Evolutionary conservation across 2,888 invertebrate species (phyloP), one percentile per base, ranked within the genome.

Genomic region (Theretra japonica): DNA sequence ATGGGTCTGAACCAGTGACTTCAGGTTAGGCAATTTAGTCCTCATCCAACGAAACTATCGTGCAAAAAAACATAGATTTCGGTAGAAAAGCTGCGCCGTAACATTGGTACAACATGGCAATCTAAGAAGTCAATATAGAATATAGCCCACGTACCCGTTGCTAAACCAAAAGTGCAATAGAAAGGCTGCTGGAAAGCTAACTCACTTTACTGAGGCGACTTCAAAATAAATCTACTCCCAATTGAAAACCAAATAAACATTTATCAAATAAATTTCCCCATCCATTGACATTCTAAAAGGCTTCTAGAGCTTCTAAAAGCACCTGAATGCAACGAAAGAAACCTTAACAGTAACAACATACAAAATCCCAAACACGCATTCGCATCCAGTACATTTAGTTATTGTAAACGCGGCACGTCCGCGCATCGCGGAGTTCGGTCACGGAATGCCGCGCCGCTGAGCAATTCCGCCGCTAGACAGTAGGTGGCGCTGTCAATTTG

Each of bases 401-500:
- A 85, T 79, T 77, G 77, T 83, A 83, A 83, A 85, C 81, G 83
- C 77, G 85, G 85, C 87, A 89, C 88, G 89, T 89, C 82, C 79
- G 76, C 82, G 80, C 80, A 87, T 92, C 80, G 60, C 77, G 75
- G 68, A 93, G 88, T 93, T 82, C 75, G 76, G 91, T 93, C 93
- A 92, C 92, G 93, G 82, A 91, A 74, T 90, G 83, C 76, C 83
- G 84, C 82, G 82, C 77, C 82, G 77, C 77, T 83, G 86, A 83
- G 82, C 83, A 85, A 82, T 88, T 88, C 80, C 70, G 71, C 72
- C 75, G 76, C 80, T 79, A 84, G 84, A 79, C 86, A 84, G 83
- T 83, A 90, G 91, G 88, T 88, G 91, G 88, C 89, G 87, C 88
- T 91, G 92, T 89, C 92, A 91, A 90, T 90, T 91, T 90, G 84